Percentiles rank a stretch among this genome's conserved stretches.
Evolutionary conservation across 2,113 vertebrate species (phyloP).

Genomic region (Dinomys branickii): DNA sequence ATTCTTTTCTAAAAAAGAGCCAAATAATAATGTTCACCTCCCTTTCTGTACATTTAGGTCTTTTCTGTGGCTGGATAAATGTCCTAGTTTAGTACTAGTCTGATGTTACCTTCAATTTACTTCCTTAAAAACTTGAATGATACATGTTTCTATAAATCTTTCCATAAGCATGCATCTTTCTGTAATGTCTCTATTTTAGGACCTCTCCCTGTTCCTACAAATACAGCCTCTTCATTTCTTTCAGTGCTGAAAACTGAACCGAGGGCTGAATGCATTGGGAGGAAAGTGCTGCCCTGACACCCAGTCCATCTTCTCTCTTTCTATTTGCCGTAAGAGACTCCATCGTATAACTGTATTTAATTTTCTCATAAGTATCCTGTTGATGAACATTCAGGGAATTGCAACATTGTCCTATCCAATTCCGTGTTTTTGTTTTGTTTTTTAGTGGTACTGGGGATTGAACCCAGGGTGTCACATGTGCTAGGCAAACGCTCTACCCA

Average conservation of each 20-base stretch:
- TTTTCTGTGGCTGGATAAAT: background rate
- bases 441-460: background rate
- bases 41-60: background rate
- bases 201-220: background rate
- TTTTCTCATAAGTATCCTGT: background rate
- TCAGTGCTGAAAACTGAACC: background rate
- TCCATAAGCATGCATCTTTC: background rate
- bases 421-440: background rate
- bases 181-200: background rate
- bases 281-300: background rate
- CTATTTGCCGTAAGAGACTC: background rate
- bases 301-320: background rate
- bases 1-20: background rate
- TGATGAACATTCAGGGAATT: background rate
- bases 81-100: background rate
- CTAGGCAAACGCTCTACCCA: background rate
- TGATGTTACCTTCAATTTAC: conserved; percentile 10
- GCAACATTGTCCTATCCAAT: background rate
- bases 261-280: background rate
- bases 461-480: background rate
- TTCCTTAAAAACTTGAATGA: background rate
- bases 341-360: background rate
- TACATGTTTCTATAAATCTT: background rate
- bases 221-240: background rate
- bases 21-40: background rate